Evolutionary conservation across 2,113 vertebrate species (phyloP).

Genomic region (Salvelinus namaycush): DNA sequence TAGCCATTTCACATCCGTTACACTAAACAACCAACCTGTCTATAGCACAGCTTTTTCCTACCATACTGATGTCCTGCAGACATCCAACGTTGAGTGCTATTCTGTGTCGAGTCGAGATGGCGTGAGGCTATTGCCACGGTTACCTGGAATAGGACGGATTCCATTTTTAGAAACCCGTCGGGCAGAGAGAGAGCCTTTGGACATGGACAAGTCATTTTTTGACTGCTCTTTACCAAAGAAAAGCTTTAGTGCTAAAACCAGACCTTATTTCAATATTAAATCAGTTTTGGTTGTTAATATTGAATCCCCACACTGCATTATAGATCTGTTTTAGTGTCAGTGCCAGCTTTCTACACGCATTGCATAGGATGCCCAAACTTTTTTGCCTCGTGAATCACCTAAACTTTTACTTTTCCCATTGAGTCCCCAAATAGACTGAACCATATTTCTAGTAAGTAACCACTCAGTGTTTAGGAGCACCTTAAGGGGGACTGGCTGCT

Average conservation of each 20-base stretch:
- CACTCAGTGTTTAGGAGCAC: too few species aligned
- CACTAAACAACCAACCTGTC: too few species aligned
- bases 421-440: too few species aligned
- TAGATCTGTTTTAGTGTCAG: background rate
- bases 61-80: too few species aligned
- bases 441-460: too few species aligned
- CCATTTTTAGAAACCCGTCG: slow-evolving; percentile 40
- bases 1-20: too few species aligned
- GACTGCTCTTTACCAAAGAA: slow-evolving; percentile 11
- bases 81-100: too few species aligned
- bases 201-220: slow-evolving; percentile 27
- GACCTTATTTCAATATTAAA: background rate
- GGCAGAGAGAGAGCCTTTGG: slow-evolving; percentile 1
- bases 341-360: background rate
- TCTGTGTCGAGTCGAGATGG: slow-evolving; percentile 49
- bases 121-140: slow-evolving; percentile 1
- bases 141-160: slow-evolving; percentile 44
- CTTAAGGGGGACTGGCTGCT: too few species aligned
- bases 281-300: background rate
- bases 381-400: too few species aligned
- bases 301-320: background rate
- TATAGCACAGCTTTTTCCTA: too few species aligned
- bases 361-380: too few species aligned
- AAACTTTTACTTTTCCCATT: too few species aligned
- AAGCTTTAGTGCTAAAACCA: background rate